A percentile compares a stretch with the other conserved stretches of the same genome.
These are phyloP conservation scores for Gallinago media DNA, from an alignment of 2,113 vertebrate species.

Conservation along the genomic window DNA sequence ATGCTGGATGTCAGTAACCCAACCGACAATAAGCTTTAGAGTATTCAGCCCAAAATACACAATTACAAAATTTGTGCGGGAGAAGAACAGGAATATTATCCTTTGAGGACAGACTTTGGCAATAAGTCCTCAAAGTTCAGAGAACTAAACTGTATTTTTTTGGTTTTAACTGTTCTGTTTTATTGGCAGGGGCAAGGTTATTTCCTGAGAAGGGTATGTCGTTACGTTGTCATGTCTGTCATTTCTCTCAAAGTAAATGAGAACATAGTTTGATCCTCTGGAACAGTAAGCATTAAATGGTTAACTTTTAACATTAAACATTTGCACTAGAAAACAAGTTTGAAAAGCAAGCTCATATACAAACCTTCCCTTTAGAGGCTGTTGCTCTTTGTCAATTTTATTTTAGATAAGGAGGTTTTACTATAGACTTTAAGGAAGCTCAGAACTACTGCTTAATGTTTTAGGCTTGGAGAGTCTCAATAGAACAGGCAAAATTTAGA, in stretches of 20 bases:
- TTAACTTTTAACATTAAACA: not conserved
- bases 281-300: not conserved
- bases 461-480: not conserved
- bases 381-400: not conserved
- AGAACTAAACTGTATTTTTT: not conserved
- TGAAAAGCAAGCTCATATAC: conserved; percentile 42
- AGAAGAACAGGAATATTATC: conserved; percentile 36
- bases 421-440: conserved; percentile 16
- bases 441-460: not conserved
- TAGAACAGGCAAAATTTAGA: not conserved
- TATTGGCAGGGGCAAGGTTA: conserved; percentile 13
- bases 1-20: conserved; percentile 8
- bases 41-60: not conserved
- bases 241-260: conserved; percentile 22
- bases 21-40: not conserved
- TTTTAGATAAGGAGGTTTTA: conserved; percentile 31
- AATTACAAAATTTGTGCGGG: not conserved
- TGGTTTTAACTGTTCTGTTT: not conserved
- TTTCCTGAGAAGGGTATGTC: not conserved
- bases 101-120: not conserved
- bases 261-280: not conserved
- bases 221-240: not conserved
- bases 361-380: conserved; percentile 66
- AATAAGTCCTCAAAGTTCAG: not conserved
- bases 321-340: not conserved